These are phyloP conservation scores for Sphaerophoria rueppellii DNA, from an alignment of 2,888 invertebrate genomes.

Conservation along the genomic window DNA sequence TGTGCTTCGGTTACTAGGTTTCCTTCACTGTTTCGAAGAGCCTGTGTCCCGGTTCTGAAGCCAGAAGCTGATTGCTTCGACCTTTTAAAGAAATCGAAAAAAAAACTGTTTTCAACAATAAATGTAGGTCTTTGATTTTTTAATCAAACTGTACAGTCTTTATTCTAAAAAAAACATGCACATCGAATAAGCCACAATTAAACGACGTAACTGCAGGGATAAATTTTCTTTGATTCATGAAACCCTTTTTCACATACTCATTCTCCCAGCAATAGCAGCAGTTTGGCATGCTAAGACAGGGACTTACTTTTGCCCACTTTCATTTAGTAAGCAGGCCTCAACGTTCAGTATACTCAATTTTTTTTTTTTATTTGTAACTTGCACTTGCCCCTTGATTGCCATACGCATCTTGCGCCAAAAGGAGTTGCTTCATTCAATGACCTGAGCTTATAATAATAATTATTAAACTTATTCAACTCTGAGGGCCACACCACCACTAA, in stretches of 20 bases:
- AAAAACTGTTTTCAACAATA: no score
- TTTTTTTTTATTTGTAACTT: constrained; percentile 48
- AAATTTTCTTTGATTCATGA: constrained; percentile 41
- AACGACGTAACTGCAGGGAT: no score
- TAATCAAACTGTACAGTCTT: no score
- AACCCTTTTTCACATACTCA: constrained; percentile 1
- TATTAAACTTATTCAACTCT: constrained; percentile 45
- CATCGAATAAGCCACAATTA: no score
- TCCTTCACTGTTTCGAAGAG: no score
- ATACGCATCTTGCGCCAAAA: constrained; percentile 52
- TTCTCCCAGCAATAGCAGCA: not conserved
- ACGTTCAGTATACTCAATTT: constrained; percentile 1
- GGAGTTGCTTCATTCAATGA: constrained; percentile 62
- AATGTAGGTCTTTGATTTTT: no score
- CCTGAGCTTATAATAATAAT: constrained; percentile 58
- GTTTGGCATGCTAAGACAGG: constrained; percentile 25
- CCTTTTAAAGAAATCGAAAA: no score
- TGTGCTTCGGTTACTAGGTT: no score
- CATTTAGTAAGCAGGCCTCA: not conserved
- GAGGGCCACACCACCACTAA: constrained; percentile 37
- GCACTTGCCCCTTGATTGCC: constrained; percentile 56
- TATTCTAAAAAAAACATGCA: no score
- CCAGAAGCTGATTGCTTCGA: no score
- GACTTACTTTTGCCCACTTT: constrained; percentile 16
- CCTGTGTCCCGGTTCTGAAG: no score